Evolutionary conservation across 1,140 invertebrate genomes (phyloP).

Genomic region (Drosophila ambigua): DNA sequence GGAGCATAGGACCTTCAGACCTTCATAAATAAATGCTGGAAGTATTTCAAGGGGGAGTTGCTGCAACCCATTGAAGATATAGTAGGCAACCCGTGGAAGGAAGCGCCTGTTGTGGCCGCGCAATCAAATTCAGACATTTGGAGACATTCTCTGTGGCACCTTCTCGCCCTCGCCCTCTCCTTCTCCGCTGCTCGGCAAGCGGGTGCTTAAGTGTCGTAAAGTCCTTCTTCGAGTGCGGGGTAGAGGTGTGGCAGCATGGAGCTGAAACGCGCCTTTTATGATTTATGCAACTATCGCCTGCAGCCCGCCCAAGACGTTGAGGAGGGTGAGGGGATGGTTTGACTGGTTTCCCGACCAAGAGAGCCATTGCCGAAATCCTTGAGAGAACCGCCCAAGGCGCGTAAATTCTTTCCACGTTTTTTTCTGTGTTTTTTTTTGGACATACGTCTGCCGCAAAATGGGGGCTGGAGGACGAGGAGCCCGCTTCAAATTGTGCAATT

Average conservation of each 20-base stretch:
- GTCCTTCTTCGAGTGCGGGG: conserved; percentile 50
- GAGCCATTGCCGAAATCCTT: conserved; percentile 74
- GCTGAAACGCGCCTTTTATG: conserved; percentile 66
- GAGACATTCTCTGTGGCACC: conserved; percentile 29
- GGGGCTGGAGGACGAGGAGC: background rate
- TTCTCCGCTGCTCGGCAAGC: conserved; percentile 7
- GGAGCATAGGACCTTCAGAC: conserved; percentile 33
- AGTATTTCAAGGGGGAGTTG: conserved; percentile 41
- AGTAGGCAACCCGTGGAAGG: background rate
- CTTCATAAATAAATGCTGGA: conserved; percentile 67
- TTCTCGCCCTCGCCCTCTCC: background rate
- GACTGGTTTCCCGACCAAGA: conserved; percentile 15
- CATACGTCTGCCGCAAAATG: conserved; percentile 60
- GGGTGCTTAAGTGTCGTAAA: conserved; percentile 79
- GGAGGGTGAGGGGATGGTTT: background rate
- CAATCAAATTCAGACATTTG: conserved; percentile 81
- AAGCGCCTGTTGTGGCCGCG: conserved; percentile 61
- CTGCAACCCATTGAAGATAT: conserved; percentile 9
- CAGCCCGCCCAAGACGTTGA: conserved; percentile 40
- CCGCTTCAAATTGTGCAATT: conserved; percentile 78
- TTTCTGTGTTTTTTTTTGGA: conserved; percentile 30
- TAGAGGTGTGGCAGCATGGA: conserved; percentile 22
- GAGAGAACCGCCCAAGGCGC: conserved; percentile 52
- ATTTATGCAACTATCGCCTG: conserved; percentile 82
- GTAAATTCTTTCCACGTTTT: conserved; percentile 27